A percentile compares a stretch with the other conserved stretches of the same genome.
Conservation (phyloP, 2,888 invertebrate genomes). For the Phyllotreta striolata region DNA sequence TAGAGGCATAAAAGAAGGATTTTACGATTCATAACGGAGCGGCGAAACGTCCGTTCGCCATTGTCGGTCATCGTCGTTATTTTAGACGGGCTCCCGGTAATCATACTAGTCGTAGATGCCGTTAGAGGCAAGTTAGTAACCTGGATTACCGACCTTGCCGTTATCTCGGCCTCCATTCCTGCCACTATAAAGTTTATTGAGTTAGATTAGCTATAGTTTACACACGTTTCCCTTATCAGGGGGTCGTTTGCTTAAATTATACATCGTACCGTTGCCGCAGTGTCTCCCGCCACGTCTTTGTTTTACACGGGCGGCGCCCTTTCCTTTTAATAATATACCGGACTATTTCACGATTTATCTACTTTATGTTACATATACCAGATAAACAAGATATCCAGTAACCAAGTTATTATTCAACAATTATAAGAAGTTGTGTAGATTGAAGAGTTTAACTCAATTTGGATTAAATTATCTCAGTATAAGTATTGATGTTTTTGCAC, state of each 20-base stretch:
- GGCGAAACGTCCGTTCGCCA: conserved; percentile 13
- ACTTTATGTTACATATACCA: too few relatives aligned
- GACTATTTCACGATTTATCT: too few relatives aligned
- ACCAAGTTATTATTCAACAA: too few relatives aligned
- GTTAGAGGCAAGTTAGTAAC: conserved; percentile 59
- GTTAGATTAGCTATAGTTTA: conserved; percentile 64
- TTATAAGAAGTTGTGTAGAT: too few relatives aligned
- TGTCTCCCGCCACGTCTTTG: conserved; percentile 54
- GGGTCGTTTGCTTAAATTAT: conserved; percentile 61
- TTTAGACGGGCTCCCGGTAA: conserved; percentile 40
- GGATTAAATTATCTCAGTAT: too few relatives aligned
- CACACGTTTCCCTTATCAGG: conserved; percentile 62
- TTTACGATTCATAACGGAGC: conserved; percentile 16
- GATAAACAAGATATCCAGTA: too few relatives aligned
- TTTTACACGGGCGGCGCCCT: conserved; percentile 49
- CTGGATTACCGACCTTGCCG: conserved; percentile 60
- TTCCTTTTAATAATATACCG: too few relatives aligned
- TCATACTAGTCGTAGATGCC: conserved; percentile 56
- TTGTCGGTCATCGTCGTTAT: conserved; percentile 37
- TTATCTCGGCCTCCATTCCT: conserved; percentile 62
- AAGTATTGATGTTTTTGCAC: too few relatives aligned
- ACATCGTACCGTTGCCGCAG: conserved; percentile 48
- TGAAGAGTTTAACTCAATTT: too few relatives aligned
- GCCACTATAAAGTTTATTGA: conserved; percentile 64
- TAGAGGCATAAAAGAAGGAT: conserved; percentile 15